Percentiles rank a stretch among this genome's conserved stretches.
Evolutionary conservation across 2,888 invertebrate genomes (phyloP).

Genomic region (Geophilus truncorum): DNA sequence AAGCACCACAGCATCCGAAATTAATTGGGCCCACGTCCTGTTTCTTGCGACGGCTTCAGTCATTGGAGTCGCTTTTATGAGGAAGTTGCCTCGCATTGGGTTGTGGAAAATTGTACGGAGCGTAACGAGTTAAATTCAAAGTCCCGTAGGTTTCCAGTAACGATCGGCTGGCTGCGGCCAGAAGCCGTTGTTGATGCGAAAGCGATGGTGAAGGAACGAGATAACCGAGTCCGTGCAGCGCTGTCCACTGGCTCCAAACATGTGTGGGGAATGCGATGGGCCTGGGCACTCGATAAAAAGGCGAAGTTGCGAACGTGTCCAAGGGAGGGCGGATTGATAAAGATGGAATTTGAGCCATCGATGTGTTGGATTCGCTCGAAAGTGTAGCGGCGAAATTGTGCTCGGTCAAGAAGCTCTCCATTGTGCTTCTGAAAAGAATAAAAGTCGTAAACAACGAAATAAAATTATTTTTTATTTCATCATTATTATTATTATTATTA

Average conservation of each 20-base stretch:
- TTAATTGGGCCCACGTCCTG: slow-evolving; percentile 18
- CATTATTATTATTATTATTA: background rate
- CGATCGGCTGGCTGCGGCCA: slow-evolving; percentile 50
- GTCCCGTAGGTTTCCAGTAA: background rate
- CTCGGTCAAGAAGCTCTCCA: slow-evolving; percentile 36
- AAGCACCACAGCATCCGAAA: slow-evolving; percentile 11
- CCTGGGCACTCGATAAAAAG: slow-evolving; percentile 28
- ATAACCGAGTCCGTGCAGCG: slow-evolving; percentile 55
- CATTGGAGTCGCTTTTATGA: slow-evolving; percentile 7
- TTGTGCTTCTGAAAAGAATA: slow-evolving; percentile 33
- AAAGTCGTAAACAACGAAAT: background rate
- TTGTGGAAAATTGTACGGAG: slow-evolving; percentile 13
- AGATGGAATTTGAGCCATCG: background rate
- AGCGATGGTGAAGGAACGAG: slow-evolving; percentile 53
- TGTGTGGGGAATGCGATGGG: slow-evolving; percentile 42
- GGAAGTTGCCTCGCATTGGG: background rate
- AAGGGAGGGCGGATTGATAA: background rate
- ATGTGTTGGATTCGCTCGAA: background rate
- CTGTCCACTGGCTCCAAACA: slow-evolving; percentile 68
- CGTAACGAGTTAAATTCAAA: slow-evolving; percentile 25
- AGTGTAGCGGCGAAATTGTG: slow-evolving; percentile 30
- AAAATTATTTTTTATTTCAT: slow-evolving; percentile 1
- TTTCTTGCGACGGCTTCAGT: background rate
- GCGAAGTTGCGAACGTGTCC: background rate
- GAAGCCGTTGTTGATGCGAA: slow-evolving; percentile 60